Conservation (phyloP, 2,888 invertebrate species). For the Imbricaverruca yamaguchii region DNA sequence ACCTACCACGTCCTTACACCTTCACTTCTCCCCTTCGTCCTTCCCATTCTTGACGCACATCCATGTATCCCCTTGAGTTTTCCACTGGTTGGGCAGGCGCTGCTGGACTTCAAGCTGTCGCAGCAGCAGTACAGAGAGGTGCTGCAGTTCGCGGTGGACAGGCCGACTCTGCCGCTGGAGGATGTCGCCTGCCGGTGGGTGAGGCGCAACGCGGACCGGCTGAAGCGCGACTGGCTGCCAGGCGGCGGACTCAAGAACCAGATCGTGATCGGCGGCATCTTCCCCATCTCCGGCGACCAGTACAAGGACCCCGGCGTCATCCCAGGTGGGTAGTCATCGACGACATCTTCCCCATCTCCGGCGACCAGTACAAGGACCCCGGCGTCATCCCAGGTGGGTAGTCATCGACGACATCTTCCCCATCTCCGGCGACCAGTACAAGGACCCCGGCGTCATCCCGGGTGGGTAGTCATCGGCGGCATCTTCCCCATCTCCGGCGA, state of each 20-base stretch:
- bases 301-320: background rate
- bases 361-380: too few species aligned
- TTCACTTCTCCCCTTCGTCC: too few species aligned
- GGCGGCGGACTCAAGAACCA: background rate
- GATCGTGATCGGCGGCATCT: slow-evolving; percentile 23
- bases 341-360: too few species aligned
- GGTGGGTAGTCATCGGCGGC: too few species aligned
- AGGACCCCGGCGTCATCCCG: too few species aligned
- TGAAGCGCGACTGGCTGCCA: background rate
- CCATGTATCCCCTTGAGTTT: too few species aligned
- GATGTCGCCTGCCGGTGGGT: slow-evolving; percentile 49
- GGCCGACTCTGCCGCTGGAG: slow-evolving; percentile 60
- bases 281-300: background rate
- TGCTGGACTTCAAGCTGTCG: background rate
- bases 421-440: too few species aligned
- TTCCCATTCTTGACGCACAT: too few species aligned
- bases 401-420: too few species aligned
- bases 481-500: too few species aligned
- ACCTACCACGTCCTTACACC: too few species aligned
- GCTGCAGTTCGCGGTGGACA: background rate
- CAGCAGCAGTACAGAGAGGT: background rate
- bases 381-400: too few species aligned
- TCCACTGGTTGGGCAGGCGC: background rate
- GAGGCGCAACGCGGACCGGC: slow-evolving; percentile 44
- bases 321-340: background rate